Evolutionary conservation across 64 coral and sea anemone species (phyloP).

Genomic region (Catalaphyllia jardinei): DNA sequence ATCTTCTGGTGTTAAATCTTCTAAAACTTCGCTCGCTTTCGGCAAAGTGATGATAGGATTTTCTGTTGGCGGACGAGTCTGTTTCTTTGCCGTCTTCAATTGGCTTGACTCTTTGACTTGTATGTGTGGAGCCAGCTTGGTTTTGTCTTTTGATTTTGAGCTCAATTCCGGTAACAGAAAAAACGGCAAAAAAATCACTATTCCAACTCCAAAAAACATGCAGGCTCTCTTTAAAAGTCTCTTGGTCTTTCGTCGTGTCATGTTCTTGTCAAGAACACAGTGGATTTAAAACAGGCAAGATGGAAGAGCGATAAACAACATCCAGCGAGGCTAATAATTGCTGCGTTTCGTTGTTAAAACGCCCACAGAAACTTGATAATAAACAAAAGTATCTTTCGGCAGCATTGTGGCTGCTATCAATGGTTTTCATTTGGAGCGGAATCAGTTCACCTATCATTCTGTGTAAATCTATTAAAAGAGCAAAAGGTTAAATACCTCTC

Average conservation of each 20-base stretch:
- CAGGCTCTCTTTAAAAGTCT: conserved; percentile 18
- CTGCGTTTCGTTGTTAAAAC: neutral
- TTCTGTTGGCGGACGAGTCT: neutral
- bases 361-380: conserved; percentile 14
- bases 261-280: neutral
- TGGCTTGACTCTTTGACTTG: neutral
- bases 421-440: neutral
- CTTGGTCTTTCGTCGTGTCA: conserved; percentile 11
- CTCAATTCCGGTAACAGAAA: neutral
- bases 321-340: too few relatives aligned
- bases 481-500: neutral
- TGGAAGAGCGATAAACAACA: too few relatives aligned
- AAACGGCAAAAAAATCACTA: neutral
- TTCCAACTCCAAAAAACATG: neutral
- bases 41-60: too few relatives aligned
- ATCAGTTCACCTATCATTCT: conserved; percentile 7
- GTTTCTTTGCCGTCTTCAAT: neutral
- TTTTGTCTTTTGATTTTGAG: neutral
- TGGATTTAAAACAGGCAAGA: neutral
- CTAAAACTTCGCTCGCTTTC: neutral
- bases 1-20: neutral
- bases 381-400: conserved; percentile 2
- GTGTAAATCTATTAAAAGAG: neutral
- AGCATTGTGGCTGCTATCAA: neutral
- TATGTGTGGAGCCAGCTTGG: neutral